Conservation (phyloP, 2,888 invertebrate species). For the Acanthosepion pharaonis region DNA sequence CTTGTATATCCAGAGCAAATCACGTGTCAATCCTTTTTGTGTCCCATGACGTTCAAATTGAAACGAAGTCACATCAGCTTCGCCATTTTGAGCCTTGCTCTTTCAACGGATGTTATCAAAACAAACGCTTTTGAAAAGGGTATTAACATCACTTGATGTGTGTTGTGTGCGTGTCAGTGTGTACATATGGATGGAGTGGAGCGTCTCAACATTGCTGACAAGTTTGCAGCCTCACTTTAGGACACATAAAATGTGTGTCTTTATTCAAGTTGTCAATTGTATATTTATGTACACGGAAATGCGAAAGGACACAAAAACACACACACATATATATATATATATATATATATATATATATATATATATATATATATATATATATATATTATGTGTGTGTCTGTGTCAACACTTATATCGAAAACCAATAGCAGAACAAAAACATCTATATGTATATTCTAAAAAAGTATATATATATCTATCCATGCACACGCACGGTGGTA, state of each 20-base stretch:
- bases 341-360: background rate
- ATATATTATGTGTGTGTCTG: too few relatives aligned
- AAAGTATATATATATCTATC: too few relatives aligned
- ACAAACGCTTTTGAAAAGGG: background rate
- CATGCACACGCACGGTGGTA: too few relatives aligned
- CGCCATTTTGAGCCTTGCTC: background rate
- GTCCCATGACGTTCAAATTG: background rate
- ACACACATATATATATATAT: background rate
- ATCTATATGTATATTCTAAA: too few relatives aligned
- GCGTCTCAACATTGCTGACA: background rate
- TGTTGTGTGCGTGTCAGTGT: constrained; percentile 11
- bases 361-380: constrained; percentile 12
- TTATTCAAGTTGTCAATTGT: background rate
- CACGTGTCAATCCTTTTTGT: background rate
- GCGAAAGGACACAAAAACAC: background rate
- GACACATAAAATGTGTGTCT: background rate
- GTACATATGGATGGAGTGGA: background rate
- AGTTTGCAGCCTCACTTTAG: background rate
- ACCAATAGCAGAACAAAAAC: too few relatives aligned
- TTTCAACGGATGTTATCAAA: background rate
- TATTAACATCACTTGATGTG: background rate
- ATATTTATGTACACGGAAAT: background rate
- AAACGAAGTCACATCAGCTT: background rate
- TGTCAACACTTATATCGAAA: too few relatives aligned
- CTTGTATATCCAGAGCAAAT: background rate